Evolutionary conservation across 2,797 vertebrate species (phyloP).

Genomic region (Pteronotus mesoamericanus): DNA sequence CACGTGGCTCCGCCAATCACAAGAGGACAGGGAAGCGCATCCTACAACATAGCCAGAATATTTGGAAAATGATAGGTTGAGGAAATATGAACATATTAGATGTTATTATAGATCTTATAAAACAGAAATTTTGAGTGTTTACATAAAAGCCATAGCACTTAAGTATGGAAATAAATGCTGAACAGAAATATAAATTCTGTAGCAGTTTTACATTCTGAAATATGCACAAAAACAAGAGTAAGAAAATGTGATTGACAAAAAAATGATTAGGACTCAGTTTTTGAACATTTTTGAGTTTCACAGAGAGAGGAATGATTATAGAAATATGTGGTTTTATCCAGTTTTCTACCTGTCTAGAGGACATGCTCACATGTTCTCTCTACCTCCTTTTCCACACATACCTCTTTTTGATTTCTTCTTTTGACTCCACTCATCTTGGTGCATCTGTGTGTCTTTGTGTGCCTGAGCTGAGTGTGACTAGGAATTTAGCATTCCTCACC

Average conservation of each 20-base stretch:
- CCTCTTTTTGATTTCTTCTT: background rate
- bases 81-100: background rate
- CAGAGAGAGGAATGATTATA: background rate
- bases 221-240: background rate
- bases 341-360: background rate
- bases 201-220: background rate
- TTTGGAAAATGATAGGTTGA: background rate
- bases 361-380: background rate
- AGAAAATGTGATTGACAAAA: background rate
- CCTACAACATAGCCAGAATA: background rate
- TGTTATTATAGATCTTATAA: background rate
- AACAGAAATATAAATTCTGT: background rate
- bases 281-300: background rate
- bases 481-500: background rate
- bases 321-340: background rate
- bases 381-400: fast-evolving
- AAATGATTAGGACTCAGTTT: background rate
- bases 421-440: background rate
- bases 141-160: background rate
- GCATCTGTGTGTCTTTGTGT: background rate
- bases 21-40: background rate
- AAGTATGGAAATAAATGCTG: background rate
- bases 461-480: background rate
- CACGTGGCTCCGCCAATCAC: background rate
- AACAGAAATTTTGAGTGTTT: background rate